Evolutionary conservation across 2,888 invertebrate genomes (phyloP).

Genomic region (Tachina lurida): DNA sequence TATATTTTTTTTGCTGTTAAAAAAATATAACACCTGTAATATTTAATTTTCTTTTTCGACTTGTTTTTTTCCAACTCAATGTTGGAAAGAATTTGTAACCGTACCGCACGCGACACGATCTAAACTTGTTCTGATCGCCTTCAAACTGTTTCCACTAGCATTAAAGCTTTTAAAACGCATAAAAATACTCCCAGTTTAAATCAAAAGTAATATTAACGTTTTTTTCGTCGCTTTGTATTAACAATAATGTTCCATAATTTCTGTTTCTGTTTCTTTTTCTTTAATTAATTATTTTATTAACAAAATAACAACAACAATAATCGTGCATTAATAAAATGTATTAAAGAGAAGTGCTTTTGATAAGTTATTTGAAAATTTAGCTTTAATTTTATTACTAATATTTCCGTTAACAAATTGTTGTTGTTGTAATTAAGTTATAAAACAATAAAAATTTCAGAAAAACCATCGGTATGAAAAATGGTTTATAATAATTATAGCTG

Average conservation of each 20-base stretch:
- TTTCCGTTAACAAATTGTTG: slow-evolving; percentile 8
- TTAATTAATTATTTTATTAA: slow-evolving; percentile 49
- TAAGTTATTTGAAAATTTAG: slow-evolving; percentile 32
- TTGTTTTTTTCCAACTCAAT: neutral
- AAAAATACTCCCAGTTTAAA: slow-evolving; percentile 40
- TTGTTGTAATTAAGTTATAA: neutral
- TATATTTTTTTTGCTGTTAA: neutral
- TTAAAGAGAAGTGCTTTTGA: slow-evolving; percentile 11
- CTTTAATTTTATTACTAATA: slow-evolving; percentile 10
- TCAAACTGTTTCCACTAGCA: slow-evolving; percentile 75
- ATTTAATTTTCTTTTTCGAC: neutral
- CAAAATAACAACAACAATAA: slow-evolving; percentile 35
- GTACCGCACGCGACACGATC: slow-evolving; percentile 78
- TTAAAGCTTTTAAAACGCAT: slow-evolving; percentile 76
- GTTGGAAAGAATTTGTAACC: slow-evolving; percentile 18
- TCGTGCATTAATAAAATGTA: neutral
- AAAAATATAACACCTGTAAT: neutral
- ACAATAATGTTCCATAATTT: slow-evolving; percentile 58
- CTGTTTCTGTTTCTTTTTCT: slow-evolving; percentile 1
- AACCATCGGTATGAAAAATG: neutral
- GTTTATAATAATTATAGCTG: neutral
- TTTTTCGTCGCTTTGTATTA: slow-evolving; percentile 16
- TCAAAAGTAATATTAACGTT: slow-evolving; percentile 21
- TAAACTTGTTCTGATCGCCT: slow-evolving; percentile 80
- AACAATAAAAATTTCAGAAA: slow-evolving; percentile 25